These are phyloP conservation scores for Oikopleura albicans DNA, from an alignment of 23 tunicate species.

Conservation along the genomic window DNA sequence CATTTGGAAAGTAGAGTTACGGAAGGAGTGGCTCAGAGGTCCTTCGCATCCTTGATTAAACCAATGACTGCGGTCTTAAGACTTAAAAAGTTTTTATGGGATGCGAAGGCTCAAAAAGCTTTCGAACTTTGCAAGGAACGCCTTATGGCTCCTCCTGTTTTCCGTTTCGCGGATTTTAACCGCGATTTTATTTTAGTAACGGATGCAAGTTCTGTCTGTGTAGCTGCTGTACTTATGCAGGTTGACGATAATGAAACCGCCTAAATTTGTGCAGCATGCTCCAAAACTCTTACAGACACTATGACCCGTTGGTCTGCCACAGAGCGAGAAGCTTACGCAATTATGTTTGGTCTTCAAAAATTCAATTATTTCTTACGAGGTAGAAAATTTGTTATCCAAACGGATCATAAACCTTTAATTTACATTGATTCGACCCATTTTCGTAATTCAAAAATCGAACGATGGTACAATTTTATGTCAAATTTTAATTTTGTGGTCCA, in stretches of 20 bases:
- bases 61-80: neutral
- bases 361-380: neutral
- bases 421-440: neutral
- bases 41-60: neutral
- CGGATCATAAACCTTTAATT: neutral
- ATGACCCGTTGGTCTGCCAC: neutral
- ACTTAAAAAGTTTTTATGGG: neutral
- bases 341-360: neutral
- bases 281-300: neutral
- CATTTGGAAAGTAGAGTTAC: neutral
- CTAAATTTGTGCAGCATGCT: neutral
- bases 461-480: neutral
- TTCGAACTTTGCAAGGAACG: neutral
- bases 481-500: neutral
- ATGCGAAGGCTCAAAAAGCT: neutral
- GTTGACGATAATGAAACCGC: neutral
- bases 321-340: neutral
- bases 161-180: neutral
- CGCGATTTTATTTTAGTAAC: neutral
- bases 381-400: neutral
- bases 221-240: neutral
- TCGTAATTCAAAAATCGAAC: neutral
- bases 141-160: neutral
- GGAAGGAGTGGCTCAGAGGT: neutral
- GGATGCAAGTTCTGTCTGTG: neutral